Conservation (phyloP, 30 jellyfish, hydroid and myxozoan genomes). For the Catostylus mosaicus region DNA sequence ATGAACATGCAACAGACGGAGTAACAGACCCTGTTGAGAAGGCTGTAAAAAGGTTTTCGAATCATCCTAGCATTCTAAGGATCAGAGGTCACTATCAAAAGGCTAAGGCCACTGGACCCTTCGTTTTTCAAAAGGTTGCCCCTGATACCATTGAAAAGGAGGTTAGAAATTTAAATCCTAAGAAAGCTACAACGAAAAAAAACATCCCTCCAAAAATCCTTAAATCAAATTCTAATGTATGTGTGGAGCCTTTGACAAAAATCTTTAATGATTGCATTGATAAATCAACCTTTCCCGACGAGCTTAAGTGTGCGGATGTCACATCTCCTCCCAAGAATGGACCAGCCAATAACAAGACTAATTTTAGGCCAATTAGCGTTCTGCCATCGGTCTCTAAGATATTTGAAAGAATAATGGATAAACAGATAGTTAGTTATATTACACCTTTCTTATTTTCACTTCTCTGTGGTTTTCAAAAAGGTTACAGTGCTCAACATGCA, state of each 20-base stretch:
- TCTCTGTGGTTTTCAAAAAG: conserved; percentile 20
- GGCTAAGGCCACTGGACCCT: not conserved
- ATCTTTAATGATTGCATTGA: not conserved
- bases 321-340: conserved; percentile 1
- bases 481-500: conserved; percentile 2
- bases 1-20: not conserved
- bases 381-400: conserved; percentile 18
- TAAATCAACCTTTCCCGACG: not conserved
- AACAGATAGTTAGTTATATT: conserved; percentile 5
- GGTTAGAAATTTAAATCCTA: conserved; percentile 4
- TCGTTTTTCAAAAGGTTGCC: not conserved
- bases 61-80: conserved; percentile 2
- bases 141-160: not conserved
- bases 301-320: not conserved
- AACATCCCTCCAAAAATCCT: conserved; percentile 2
- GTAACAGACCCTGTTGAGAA: not conserved
- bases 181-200: conserved; percentile 3
- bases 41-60: not conserved
- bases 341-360: not conserved
- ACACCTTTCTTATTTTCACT: not conserved
- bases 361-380: not conserved
- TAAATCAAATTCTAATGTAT: not conserved
- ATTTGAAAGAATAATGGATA: conserved; percentile 1
- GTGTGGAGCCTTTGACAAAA: not conserved
- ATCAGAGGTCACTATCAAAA: not conserved